These are phyloP conservation scores for Desmodus rotundus DNA, from an alignment of 2,113 vertebrate species.

Conservation along the genomic window DNA sequence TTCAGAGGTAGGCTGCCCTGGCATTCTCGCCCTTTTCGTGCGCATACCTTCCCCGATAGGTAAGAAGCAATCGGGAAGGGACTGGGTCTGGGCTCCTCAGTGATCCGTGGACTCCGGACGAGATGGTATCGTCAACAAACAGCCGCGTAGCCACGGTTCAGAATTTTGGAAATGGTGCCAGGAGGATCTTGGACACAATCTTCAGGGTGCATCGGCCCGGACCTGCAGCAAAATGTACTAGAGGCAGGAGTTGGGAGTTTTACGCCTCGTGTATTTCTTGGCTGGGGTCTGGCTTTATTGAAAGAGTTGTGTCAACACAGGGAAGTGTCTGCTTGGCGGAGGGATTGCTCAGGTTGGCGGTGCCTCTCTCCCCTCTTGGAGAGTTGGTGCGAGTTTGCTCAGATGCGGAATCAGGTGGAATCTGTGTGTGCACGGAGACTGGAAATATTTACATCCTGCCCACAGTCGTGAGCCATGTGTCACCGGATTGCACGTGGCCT, in stretches of 20 bases:
- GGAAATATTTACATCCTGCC: not conserved
- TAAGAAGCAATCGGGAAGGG: not conserved
- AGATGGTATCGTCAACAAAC: not conserved
- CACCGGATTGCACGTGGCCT: not conserved
- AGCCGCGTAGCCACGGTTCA: not conserved
- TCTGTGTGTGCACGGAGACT: slow-evolving; percentile 12
- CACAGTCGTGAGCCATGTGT: slow-evolving; percentile 9
- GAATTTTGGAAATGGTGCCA: not conserved
- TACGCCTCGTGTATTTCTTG: slow-evolving; percentile 23
- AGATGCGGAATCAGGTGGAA: not conserved
- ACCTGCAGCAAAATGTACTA: not conserved
- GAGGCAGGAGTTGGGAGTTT: not conserved
- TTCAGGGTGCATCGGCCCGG: not conserved
- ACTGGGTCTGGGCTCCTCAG: not conserved
- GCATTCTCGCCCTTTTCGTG: not conserved
- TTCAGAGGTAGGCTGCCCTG: not conserved
- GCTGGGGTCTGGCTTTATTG: not conserved
- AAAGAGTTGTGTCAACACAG: slow-evolving; percentile 24
- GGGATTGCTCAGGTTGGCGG: not conserved
- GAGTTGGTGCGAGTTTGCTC: not conserved
- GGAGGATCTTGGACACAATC: not conserved
- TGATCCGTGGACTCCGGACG: not conserved
- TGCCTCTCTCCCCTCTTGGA: not conserved
- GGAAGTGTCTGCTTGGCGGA: not conserved
- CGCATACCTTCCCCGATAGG: not conserved